Conservation (phyloP, 2,113 vertebrate genomes). For the Microtus pennsylvanicus region DNA sequence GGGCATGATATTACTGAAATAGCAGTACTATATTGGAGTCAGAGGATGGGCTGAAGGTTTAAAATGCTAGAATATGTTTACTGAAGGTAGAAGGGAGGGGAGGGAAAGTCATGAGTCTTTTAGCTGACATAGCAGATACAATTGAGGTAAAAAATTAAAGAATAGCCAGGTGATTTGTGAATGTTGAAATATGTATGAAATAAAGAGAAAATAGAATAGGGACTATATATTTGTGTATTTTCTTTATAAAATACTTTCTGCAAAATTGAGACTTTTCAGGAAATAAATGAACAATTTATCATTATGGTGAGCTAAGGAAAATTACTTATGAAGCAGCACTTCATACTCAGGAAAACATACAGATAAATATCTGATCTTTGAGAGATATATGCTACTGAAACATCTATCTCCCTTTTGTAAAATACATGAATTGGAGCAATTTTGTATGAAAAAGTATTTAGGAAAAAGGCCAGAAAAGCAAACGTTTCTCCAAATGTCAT, state of each 20-base stretch:
- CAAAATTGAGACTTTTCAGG: constrained; percentile 58
- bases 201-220: constrained; percentile 65
- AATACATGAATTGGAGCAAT: constrained; percentile 53
- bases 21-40: constrained; percentile 80
- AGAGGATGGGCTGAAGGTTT: constrained; percentile 82
- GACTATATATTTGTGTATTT: background rate
- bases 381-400: constrained; percentile 61
- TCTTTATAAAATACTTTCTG: constrained; percentile 75
- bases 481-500: constrained; percentile 82
- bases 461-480: constrained; percentile 66
- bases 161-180: constrained; percentile 81
- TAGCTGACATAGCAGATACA: constrained; percentile 80
- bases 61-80: constrained; percentile 79
- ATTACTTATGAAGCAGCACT: constrained; percentile 75
- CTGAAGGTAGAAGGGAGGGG: constrained; percentile 67
- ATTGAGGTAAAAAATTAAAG: constrained; percentile 78
- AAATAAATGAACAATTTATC: background rate
- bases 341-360: constrained; percentile 72
- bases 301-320: constrained; percentile 64
- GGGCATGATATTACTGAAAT: constrained; percentile 85
- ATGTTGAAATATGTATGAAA: constrained; percentile 68
- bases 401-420: constrained; percentile 48
- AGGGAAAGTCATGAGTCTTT: constrained; percentile 62
- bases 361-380: background rate
- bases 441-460: constrained; percentile 67